Conservation (phyloP, 2,888 invertebrate genomes). For the Agonum fuliginosum region DNA sequence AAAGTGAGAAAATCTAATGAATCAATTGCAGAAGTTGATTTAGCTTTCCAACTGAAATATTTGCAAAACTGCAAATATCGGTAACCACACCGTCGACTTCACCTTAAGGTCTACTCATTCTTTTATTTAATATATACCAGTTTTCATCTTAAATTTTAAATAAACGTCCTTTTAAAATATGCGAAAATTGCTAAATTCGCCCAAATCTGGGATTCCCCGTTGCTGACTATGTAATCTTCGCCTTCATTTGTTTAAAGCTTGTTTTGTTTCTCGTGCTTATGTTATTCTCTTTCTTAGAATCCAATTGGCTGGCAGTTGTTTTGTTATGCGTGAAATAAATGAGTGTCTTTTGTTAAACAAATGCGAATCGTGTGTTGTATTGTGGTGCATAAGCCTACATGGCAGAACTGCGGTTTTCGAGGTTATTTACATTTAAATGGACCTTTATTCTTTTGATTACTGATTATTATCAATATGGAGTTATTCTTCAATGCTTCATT, state of each 20-base stretch:
- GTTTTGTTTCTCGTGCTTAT: conserved; percentile 28
- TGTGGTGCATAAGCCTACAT: neutral
- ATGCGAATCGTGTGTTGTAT: conserved; percentile 33
- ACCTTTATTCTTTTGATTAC: neutral
- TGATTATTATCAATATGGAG: neutral
- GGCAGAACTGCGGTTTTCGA: neutral
- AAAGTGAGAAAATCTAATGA: too few relatives aligned
- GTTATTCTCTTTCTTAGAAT: conserved; percentile 12
- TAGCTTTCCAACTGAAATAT: too few relatives aligned
- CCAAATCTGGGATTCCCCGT: neutral
- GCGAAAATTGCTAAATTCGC: neutral
- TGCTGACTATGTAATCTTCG: conserved; percentile 9
- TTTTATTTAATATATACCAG: too few relatives aligned
- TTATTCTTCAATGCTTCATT: neutral
- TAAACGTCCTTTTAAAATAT: too few relatives aligned
- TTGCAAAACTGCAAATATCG: too few relatives aligned
- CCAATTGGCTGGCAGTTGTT: neutral
- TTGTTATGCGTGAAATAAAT: conserved; percentile 39
- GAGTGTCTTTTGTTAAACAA: conserved; percentile 37
- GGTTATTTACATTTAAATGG: conserved; percentile 10
- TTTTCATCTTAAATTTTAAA: too few relatives aligned
- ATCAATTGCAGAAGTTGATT: too few relatives aligned
- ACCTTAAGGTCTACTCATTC: too few relatives aligned
- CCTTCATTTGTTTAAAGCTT: conserved; percentile 32
- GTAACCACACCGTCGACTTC: too few relatives aligned